Evolutionary conservation across 2,888 invertebrate species (phyloP).

Genomic region (Patella caerulea): DNA sequence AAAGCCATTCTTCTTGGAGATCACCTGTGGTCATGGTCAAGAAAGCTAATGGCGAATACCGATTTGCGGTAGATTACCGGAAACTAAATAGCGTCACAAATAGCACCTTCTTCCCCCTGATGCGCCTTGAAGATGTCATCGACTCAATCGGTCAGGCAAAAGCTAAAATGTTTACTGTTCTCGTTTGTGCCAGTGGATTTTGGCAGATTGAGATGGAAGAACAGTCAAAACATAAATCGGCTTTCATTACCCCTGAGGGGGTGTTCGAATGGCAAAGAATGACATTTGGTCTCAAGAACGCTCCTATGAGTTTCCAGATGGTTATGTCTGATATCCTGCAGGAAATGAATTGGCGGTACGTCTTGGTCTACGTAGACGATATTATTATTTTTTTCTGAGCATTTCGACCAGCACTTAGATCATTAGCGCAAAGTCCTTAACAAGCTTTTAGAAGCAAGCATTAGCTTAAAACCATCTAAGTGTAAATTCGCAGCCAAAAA

Average conservation of each 20-base stretch:
- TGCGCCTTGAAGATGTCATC: constrained; percentile 35
- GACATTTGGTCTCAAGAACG: constrained; percentile 43
- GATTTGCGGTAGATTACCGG: no score
- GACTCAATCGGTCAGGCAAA: constrained; percentile 33
- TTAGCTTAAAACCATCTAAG: constrained; percentile 37
- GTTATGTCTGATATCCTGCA: no score
- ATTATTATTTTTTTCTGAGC: constrained; percentile 37
- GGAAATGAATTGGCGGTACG: constrained; percentile 39
- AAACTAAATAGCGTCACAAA: no score
- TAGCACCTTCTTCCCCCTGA: no score
- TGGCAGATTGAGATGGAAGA: constrained; percentile 34
- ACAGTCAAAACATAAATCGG: constrained; percentile 33
- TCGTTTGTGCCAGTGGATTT: constrained; percentile 35
- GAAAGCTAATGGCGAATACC: no score
- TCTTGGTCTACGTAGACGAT: constrained; percentile 46
- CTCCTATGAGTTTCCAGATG: constrained; percentile 38
- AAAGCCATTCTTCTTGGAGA: no score
- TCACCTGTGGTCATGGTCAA: no score
- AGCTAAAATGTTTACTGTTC: constrained; percentile 25
- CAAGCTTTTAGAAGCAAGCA: constrained; percentile 30
- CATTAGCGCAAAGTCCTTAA: constrained; percentile 36
- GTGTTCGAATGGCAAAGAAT: constrained; percentile 36
- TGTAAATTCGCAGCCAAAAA: constrained; percentile 37
- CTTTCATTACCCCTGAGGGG: constrained; percentile 34
- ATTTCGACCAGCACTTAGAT: constrained; percentile 35